A percentile compares a stretch with the other conserved stretches of the same genome.
Evolutionary conservation across 1,140 invertebrate species (phyloP).

Genomic region (Macrotrachela quadricornifera): DNA sequence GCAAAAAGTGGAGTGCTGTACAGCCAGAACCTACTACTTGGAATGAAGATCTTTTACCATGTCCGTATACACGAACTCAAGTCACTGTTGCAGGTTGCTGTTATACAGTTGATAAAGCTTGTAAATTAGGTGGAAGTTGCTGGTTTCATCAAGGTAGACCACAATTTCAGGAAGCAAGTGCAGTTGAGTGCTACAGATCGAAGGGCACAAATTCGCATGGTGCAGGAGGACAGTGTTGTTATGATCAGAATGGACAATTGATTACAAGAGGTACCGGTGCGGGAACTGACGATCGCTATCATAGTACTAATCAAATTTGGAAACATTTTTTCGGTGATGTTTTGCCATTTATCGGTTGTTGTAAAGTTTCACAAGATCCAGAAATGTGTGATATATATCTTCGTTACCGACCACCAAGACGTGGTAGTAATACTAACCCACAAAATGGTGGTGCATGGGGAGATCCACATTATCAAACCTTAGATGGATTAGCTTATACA

Average conservation of each 20-base stretch:
- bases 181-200: too few relatives aligned
- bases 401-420: neutral
- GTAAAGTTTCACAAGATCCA: neutral
- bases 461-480: conserved; percentile 12
- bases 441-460: conserved; percentile 42
- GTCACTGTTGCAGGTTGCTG: neutral
- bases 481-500: conserved; percentile 12
- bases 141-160: too few relatives aligned
- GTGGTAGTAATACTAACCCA: neutral
- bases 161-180: too few relatives aligned
- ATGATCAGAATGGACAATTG: neutral
- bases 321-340: neutral
- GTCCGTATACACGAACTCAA: neutral
- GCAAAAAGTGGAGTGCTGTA: neutral
- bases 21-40: neutral
- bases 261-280: neutral
- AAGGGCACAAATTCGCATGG: neutral
- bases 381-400: neutral
- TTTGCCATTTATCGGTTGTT: neutral
- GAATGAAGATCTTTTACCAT: neutral
- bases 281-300: neutral
- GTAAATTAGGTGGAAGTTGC: neutral
- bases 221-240: neutral
- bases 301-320: neutral
- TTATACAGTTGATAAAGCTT: neutral